Percentiles rank a stretch among this genome's conserved stretches.
Evolutionary conservation across 2,888 invertebrate genomes (phyloP).

Genomic region (Epinotia brunnichana): DNA sequence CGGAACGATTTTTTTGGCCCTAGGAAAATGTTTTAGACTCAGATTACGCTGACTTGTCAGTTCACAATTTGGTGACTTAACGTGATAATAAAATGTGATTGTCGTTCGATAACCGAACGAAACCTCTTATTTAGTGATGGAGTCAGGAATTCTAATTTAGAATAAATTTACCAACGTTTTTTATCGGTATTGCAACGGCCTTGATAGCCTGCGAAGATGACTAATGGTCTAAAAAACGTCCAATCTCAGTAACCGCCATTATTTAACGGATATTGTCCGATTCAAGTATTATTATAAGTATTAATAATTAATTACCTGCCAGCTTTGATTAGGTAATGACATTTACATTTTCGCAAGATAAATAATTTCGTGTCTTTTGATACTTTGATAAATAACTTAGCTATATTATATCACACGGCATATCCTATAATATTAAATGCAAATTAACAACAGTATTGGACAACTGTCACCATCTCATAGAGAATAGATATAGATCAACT

Average conservation of each 20-base stretch:
- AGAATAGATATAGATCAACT: too few relatives aligned
- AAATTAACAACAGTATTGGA: too few relatives aligned
- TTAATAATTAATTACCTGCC: not conserved
- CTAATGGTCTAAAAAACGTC: slow-evolving; percentile 39
- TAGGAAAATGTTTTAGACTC: too few relatives aligned
- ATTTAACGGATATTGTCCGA: slow-evolving; percentile 29
- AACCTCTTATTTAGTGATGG: slow-evolving; percentile 10
- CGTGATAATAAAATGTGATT: too few relatives aligned
- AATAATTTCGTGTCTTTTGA: not conserved
- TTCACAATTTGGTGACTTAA: too few relatives aligned
- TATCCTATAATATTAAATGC: too few relatives aligned
- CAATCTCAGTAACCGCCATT: slow-evolving; percentile 31
- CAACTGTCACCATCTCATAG: too few relatives aligned
- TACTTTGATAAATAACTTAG: too few relatives aligned
- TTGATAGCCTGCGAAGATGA: slow-evolving; percentile 39
- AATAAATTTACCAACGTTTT: slow-evolving; percentile 12
- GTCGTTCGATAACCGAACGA: not conserved
- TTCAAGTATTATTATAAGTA: not conserved
- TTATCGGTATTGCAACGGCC: slow-evolving; percentile 29
- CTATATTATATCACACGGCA: too few relatives aligned
- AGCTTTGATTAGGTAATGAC: not conserved
- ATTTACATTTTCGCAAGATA: slow-evolving; percentile 7
- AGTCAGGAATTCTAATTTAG: slow-evolving; percentile 4
- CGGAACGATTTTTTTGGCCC: too few relatives aligned
- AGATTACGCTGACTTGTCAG: too few relatives aligned